phyloP scores from a whole-genome alignment of 2,113 vertebrate species.

The Salvelinus sp. region DNA sequence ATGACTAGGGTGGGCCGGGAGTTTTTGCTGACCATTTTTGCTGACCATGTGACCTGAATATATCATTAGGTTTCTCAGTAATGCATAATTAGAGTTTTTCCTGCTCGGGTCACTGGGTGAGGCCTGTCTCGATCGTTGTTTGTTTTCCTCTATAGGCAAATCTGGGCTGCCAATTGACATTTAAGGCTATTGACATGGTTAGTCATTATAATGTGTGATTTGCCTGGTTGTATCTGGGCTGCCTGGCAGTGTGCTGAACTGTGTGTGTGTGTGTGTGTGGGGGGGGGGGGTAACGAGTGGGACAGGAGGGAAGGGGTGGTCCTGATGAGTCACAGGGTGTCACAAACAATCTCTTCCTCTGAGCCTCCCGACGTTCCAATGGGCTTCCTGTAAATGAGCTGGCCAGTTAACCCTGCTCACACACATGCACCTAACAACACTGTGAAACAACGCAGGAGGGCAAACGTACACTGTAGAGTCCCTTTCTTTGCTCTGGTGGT shows the following conservation, averaged over 20 bases:
- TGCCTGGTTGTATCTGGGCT: background rate
- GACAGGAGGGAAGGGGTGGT: background rate
- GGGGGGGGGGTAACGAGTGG: constrained; percentile 7
- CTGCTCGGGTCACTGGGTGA: background rate
- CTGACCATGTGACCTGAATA: no score
- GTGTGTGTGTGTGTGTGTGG: background rate
- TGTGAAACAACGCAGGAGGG: background rate
- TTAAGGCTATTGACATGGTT: background rate
- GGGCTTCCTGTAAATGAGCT: constrained; percentile 57
- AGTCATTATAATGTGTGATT: background rate
- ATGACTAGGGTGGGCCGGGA: background rate
- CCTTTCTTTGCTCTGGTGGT: background rate
- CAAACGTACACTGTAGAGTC: background rate
- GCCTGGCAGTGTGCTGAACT: background rate
- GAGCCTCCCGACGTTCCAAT: constrained; percentile 55
- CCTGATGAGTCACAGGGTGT: constrained; percentile 29
- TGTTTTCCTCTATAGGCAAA: background rate
- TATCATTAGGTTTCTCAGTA: no score
- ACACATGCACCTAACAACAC: background rate
- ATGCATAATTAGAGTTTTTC: no score
- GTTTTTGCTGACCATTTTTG: no score
- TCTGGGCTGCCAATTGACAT: background rate
- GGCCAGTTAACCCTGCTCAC: constrained; percentile 20
- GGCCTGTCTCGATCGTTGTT: background rate
- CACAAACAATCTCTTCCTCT: constrained; percentile 56